Conservation (phyloP, 2,888 invertebrate genomes). For the Nowickia ferox region DNA sequence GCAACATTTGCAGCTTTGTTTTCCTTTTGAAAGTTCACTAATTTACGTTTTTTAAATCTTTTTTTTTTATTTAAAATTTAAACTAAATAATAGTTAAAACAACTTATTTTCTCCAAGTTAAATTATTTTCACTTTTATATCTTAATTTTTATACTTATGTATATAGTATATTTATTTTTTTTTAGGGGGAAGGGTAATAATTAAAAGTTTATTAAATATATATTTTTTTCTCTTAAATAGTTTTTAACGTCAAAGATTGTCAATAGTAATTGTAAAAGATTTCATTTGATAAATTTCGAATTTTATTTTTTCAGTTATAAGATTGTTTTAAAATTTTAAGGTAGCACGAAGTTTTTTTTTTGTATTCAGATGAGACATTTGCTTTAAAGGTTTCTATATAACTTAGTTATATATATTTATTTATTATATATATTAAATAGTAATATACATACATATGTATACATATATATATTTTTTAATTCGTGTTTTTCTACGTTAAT, state of each 20-base stretch:
- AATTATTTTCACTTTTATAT: not conserved
- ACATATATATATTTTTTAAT: slow-evolving; percentile 15
- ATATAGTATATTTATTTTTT: not conserved
- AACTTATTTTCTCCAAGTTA: too few species aligned
- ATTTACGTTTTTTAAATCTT: not conserved
- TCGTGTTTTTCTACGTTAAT: not conserved
- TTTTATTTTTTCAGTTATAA: slow-evolving; percentile 22
- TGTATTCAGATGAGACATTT: not conserved
- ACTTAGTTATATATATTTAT: slow-evolving; percentile 34
- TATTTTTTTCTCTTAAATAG: slow-evolving; percentile 13
- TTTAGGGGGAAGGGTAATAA: not conserved
- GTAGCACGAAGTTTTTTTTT: slow-evolving; percentile 39
- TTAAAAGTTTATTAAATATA: not conserved
- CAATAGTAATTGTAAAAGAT: slow-evolving; percentile 70
- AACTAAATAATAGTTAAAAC: too few species aligned
- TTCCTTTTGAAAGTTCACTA: too few species aligned
- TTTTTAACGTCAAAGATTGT: slow-evolving; percentile 70
- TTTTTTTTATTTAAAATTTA: not conserved
- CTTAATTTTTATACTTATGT: too few species aligned
- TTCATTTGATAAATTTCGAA: slow-evolving; percentile 64
- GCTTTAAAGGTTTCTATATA: slow-evolving; percentile 27
- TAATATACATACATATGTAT: not conserved
- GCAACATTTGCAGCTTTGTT: too few species aligned
- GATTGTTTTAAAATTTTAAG: slow-evolving; percentile 44
- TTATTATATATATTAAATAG: not conserved